Evolutionary conservation across 2,797 vertebrate species (phyloP), one percentile per base, ranked within the genome.

Genomic region (Sebastes aleutianus): DNA sequence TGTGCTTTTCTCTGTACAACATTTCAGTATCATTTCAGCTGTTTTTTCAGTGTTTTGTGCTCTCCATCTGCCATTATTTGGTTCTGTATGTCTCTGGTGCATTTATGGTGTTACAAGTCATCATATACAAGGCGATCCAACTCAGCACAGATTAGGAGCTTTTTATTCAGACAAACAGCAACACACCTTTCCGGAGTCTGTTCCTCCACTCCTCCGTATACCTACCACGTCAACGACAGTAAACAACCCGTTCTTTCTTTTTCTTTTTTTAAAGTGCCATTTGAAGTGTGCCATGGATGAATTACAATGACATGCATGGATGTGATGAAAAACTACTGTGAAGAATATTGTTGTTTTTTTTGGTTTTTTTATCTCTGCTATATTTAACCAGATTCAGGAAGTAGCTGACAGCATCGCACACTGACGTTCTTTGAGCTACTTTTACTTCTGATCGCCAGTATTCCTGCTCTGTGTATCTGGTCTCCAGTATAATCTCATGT

Each of bases 271-370:
- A 81, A 92, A 91, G 89, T 93, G 89, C 90, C 87, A 91, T 89
- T 89, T 86, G 58, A 87, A 74, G 77, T 89, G 84, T 87, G 76
- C 87, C 78, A 74, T 76, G 83, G 82, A 84, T 82, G 78, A 83
- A 73, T 76, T 76, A 83, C 67, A 70, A 73, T 81, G 88, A 90
- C 85, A 86, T 90, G 88, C 91, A 91, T 93, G 91, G 89, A 91
- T 92, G 81, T 90, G 91, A 77, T 88, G 58, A 87, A 87, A 81
- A 86, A 78, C 68, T 85, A 90, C 88, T 92, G 88, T 93, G 87
- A 93, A 89, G 64, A 88, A 70, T 86, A 72, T 87, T 88, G 87
- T 88, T 92, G 82, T 87, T 86, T 88, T 80, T 84, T 63, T 65
- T 0, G 8, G 86, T 89, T 92, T 92, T 84, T 87, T 87, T 88